These are phyloP conservation scores for Lochmaea crataegi DNA, from an alignment of 2,888 invertebrate genomes.

Conservation along the genomic window DNA sequence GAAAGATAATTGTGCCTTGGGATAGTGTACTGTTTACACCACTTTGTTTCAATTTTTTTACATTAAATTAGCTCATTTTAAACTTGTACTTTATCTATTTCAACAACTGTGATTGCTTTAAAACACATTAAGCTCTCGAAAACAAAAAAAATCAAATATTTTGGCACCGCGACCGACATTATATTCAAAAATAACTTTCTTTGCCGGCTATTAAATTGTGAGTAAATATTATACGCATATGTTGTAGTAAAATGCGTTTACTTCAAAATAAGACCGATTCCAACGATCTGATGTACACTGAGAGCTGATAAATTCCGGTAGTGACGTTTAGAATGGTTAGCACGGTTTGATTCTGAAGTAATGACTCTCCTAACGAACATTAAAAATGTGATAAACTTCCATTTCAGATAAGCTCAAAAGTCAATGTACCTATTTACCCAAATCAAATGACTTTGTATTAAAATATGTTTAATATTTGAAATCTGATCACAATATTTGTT, in stretches of 20 bases:
- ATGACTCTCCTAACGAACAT: not conserved
- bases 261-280: not conserved
- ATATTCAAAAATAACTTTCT: constrained; percentile 11
- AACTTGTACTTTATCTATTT: not conserved
- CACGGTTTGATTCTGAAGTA: not conserved
- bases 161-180: constrained; percentile 2
- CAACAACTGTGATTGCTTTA: not conserved
- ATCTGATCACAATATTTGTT: not conserved
- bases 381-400: not conserved
- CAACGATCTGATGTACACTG: not conserved
- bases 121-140: not conserved
- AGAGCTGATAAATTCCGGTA: not conserved
- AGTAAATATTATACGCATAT: not conserved
- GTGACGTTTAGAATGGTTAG: not conserved
- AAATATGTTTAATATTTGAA: not conserved
- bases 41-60: no score
- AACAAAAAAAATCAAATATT: not conserved
- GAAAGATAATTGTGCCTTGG: no score
- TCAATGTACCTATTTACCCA: constrained; percentile 23
- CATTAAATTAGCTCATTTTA: no score
- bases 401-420: constrained; percentile 13
- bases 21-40: no score
- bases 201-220: not conserved
- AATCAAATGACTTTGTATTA: not conserved
- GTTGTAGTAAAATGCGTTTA: not conserved